Evolutionary conservation across 2,797 vertebrate genomes (phyloP), one percentile per base, ranked within the genome.

Genomic region (Pipistrellus kuhlii): DNA sequence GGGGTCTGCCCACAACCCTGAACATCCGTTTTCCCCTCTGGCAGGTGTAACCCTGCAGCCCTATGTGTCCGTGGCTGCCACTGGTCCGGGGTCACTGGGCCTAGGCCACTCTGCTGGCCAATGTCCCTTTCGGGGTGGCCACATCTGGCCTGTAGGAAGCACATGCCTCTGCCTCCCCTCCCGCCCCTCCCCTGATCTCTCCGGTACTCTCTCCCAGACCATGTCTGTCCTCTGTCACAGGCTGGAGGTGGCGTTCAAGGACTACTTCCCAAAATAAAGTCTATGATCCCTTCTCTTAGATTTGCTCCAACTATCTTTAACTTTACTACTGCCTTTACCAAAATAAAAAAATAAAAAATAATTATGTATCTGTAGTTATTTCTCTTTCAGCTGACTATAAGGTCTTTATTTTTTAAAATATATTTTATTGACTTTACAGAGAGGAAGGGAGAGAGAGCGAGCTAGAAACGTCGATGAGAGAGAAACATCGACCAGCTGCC

Each of bases 181-280:
- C 1, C 6, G 14, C 12, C 6, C 14, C 64, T 38, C 30, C 32
- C 25, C 25, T 80, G 55, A 46, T 76, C 23, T 17, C 32, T 21
- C 25, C 4, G 3, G 1, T 4, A 20, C 57, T 25, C 1, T 59
- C 3, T 20, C 27, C 0, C 7, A 9, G 46, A 25, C 20, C 2
- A 3, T 0, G 32, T 53, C 35, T 59, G 35, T 32, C 44, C 12
- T 13, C 12, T 2, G 3, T 46, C 20, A 17, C 8, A 32, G 59
- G 55, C 77, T 38, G 17, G 57, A 38, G 66, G 21, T 12, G 17
- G 25, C 5, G 1, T 59, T 59, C 57, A 59, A 30, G 35, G 80
- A 55, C 35, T 32, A 68, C 17, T 41, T 78, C 59, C 11, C 66
- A 3, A 11, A 41, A 57, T 38, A 13, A 44, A 9, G 32, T 12